These are phyloP conservation scores for Brachionus rubens DNA, from an alignment of 1,140 invertebrate species.

Conservation along the genomic window DNA sequence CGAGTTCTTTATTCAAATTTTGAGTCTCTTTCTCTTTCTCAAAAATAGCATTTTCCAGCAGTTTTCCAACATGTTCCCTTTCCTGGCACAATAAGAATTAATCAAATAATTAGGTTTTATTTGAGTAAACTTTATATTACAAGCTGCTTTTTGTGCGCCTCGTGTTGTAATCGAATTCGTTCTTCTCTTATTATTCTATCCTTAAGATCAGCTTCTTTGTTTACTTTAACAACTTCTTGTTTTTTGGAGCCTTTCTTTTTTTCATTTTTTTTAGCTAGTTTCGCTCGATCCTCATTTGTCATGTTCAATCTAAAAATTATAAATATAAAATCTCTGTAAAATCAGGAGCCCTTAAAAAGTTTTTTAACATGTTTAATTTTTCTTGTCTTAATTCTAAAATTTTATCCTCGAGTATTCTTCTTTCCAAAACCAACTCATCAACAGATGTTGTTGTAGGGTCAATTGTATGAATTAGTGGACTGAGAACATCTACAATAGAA, in stretches of 20 bases:
- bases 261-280: constrained; percentile 1
- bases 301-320: neutral
- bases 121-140: neutral
- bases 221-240: neutral
- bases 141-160: neutral
- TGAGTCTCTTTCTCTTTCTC: constrained; percentile 23
- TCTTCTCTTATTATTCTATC: constrained; percentile 10
- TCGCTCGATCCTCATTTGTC: neutral
- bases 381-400: constrained; percentile 25
- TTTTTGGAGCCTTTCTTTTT: constrained; percentile 20
- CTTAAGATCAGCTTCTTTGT: neutral
- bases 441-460: neutral
- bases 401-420: constrained; percentile 41
- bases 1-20: neutral
- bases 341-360: neutral
- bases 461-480: constrained; percentile 10
- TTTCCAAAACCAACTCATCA: constrained; percentile 1
- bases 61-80: constrained; percentile 3
- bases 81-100: neutral
- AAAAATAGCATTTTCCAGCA: neutral
- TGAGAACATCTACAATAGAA: neutral
- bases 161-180: constrained; percentile 4
- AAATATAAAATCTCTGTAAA: neutral
- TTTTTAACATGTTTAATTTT: constrained; percentile 12
- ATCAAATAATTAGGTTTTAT: neutral